phyloP scores from a whole-genome alignment of 2,797 vertebrate species.

The Ibycter americanus region DNA sequence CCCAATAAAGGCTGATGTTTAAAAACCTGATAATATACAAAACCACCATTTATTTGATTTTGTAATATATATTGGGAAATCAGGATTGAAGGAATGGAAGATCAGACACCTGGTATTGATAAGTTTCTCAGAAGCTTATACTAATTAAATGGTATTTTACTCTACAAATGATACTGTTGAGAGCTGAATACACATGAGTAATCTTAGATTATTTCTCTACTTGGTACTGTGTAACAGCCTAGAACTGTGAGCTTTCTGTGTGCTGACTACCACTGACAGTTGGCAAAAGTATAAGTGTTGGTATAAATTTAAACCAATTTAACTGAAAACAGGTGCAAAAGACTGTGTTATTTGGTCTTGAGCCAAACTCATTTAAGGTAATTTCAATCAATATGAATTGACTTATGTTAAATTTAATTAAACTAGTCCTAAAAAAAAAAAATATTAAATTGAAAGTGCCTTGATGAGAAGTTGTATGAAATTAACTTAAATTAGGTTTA shows the following conservation, averaged over 20 bases:
- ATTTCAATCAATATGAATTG: slow-evolving; percentile 66
- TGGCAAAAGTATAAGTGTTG: neutral
- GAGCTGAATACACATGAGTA: neutral
- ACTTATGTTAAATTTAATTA: slow-evolving; percentile 61
- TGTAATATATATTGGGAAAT: neutral
- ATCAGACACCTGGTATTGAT: neutral
- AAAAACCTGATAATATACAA: neutral
- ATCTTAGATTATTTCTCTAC: neutral
- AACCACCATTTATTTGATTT: neutral
- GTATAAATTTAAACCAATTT: slow-evolving; percentile 44
- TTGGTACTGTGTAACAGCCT: neutral
- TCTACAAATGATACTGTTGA: neutral
- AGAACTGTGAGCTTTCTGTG: neutral
- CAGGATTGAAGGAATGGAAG: neutral
- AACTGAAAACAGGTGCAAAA: slow-evolving; percentile 61
- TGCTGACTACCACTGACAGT: neutral
- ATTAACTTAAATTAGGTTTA: slow-evolving; percentile 46
- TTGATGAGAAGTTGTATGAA: slow-evolving; percentile 17
- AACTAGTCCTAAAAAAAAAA: neutral
- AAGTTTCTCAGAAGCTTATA: neutral
- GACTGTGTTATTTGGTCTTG: slow-evolving; percentile 26
- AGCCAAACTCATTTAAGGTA: slow-evolving; percentile 60
- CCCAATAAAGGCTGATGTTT: neutral
- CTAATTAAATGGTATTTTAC: neutral
- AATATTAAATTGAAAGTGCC: neutral